A percentile compares a stretch with the other conserved stretches of the same genome.
Conservation (phyloP, 1,140 invertebrate species). For the Drosophila repleta region DNA sequence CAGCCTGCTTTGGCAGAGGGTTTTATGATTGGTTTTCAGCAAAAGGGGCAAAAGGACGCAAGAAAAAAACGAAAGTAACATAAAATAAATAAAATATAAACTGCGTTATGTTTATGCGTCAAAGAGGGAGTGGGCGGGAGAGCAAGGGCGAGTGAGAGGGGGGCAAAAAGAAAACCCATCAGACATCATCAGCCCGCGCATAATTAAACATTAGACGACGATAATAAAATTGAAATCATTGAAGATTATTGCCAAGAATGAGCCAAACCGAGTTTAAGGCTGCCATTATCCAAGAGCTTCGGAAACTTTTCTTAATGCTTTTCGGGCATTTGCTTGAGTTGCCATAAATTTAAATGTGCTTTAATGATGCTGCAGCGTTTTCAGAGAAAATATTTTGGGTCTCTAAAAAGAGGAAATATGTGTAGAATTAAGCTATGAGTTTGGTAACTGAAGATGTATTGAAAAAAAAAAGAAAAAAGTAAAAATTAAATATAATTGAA, state of each 20-base stretch:
- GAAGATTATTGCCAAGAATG: conserved; percentile 17
- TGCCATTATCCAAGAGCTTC: background rate
- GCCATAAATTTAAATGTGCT: too few relatives aligned
- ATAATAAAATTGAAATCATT: conserved; percentile 59
- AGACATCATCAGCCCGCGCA: conserved; percentile 63
- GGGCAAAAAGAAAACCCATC: conserved; percentile 48
- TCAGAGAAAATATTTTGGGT: too few relatives aligned
- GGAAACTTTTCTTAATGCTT: background rate
- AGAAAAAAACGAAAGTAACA: conserved; percentile 31
- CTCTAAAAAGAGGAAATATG: too few relatives aligned
- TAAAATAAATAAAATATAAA: conserved; percentile 82
- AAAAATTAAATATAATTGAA: too few relatives aligned
- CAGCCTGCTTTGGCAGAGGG: conserved; percentile 56
- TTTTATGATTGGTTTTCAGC: conserved; percentile 75
- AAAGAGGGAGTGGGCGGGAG: conserved; percentile 3
- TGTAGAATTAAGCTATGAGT: too few relatives aligned
- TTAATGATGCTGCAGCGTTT: too few relatives aligned
- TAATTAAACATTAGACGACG: conserved; percentile 74
- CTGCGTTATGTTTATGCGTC: conserved; percentile 79
- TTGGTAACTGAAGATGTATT: too few relatives aligned
- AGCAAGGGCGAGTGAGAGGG: background rate
- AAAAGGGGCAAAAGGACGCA: conserved; percentile 45
- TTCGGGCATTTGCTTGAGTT: background rate
- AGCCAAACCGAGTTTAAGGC: background rate
- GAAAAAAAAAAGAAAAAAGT: too few relatives aligned